These are phyloP conservation scores for Nansenia antarctica DNA, from an alignment of 2,113 vertebrate genomes.

Conservation along the genomic window DNA sequence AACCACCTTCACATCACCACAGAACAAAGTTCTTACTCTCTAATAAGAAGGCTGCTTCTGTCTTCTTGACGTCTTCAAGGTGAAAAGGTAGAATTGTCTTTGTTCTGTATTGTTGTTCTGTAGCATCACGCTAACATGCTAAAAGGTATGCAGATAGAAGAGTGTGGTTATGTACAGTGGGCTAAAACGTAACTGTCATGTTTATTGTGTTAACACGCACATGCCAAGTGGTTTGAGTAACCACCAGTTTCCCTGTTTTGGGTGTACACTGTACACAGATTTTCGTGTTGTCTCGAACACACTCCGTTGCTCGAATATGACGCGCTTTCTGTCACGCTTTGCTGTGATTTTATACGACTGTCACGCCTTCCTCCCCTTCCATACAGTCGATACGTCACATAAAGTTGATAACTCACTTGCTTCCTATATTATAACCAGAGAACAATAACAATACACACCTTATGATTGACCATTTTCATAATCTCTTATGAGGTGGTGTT, in stretches of 20 bases:
- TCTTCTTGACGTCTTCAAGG: neutral
- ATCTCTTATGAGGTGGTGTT: neutral
- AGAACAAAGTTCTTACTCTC: constrained; percentile 28
- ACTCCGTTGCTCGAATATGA: constrained; percentile 33
- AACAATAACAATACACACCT: neutral
- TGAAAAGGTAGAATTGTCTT: no score
- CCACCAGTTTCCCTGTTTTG: constrained; percentile 55
- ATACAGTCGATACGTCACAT: constrained; percentile 16
- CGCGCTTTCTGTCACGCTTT: constrained; percentile 19
- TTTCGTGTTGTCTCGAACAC: neutral
- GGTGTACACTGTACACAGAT: constrained; percentile 12
- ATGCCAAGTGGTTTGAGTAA: constrained; percentile 11
- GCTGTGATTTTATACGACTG: neutral
- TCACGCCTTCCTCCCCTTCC: constrained; percentile 19
- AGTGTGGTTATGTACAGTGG: neutral
- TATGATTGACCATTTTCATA: neutral
- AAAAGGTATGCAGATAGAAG: no score
- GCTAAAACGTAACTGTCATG: neutral
- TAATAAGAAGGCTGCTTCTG: constrained; percentile 27
- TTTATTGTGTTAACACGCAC: neutral
- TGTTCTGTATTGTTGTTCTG: no score
- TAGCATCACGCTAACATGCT: no score
- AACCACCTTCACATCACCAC: constrained; percentile 26
- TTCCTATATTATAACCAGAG: no score
- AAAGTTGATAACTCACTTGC: constrained; percentile 34